phyloP scores from a whole-genome alignment of 2,797 vertebrate genomes.

The Notamacropus eugenii region DNA sequence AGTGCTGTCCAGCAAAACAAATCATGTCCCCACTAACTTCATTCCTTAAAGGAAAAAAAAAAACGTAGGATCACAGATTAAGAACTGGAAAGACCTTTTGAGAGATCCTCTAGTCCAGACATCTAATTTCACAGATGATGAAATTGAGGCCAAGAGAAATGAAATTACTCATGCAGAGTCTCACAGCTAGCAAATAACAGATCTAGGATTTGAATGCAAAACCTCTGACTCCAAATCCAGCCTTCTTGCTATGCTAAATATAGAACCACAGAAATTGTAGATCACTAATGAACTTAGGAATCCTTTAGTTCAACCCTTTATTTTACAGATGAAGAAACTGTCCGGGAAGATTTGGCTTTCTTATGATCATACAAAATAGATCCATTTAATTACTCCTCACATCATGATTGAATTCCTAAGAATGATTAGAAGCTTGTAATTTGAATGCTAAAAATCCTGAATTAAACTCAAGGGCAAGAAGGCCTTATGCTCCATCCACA shows the following conservation, averaged over 20 bases:
- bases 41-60: background rate
- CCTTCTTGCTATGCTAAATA: background rate
- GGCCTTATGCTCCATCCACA: background rate
- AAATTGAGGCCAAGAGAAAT: background rate
- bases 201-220: background rate
- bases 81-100: background rate
- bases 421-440: background rate
- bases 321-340: background rate
- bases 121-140: background rate
- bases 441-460: background rate
- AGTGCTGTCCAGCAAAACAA: slow-evolving; percentile 24
- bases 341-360: background rate
- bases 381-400: background rate
- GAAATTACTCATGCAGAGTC: background rate
- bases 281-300: background rate
- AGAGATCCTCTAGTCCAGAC: background rate
- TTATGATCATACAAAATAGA: background rate
- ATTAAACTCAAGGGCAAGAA: background rate
- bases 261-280: slow-evolving; percentile 44
- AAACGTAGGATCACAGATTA: background rate
- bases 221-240: background rate
- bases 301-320: background rate
- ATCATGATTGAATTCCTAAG: background rate
- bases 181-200: background rate
- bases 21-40: background rate